phyloP scores from a whole-genome alignment of 2,888 invertebrate genomes.

The Neelides folsomi region DNA sequence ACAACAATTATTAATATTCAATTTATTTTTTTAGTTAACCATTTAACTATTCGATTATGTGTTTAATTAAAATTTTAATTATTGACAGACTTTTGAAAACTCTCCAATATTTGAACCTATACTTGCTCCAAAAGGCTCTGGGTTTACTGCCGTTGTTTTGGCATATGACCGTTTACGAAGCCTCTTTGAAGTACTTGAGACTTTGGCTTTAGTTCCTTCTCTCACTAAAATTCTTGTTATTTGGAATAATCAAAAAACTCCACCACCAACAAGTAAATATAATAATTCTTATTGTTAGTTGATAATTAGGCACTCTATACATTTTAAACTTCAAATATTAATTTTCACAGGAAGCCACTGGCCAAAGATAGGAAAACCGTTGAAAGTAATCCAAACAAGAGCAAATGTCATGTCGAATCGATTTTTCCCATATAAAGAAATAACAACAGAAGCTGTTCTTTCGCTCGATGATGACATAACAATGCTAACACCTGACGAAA shows the following conservation, averaged over 20 bases:
- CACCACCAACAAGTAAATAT: slow-evolving; percentile 68
- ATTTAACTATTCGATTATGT: no score
- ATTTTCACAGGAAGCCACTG: slow-evolving; percentile 60
- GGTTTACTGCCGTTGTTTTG: slow-evolving; percentile 90
- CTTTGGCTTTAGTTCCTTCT: slow-evolving; percentile 74
- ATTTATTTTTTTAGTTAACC: no score
- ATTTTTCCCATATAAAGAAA: slow-evolving; percentile 89
- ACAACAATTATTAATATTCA: no score
- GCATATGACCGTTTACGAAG: slow-evolving; percentile 86
- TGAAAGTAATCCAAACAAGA: slow-evolving; percentile 78
- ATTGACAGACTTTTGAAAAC: slow-evolving; percentile 1
- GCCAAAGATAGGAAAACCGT: slow-evolving; percentile 74
- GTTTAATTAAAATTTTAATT: no score
- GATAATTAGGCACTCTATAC: not conserved
- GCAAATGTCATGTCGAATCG: slow-evolving; percentile 89
- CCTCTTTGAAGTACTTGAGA: slow-evolving; percentile 69
- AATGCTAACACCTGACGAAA: slow-evolving; percentile 65
- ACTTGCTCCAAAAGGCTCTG: slow-evolving; percentile 69
- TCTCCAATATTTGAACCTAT: slow-evolving; percentile 68
- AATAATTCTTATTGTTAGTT: not conserved
- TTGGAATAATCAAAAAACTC: slow-evolving; percentile 90
- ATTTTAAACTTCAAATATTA: slow-evolving; percentile 29
- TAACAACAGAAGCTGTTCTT: slow-evolving; percentile 88
- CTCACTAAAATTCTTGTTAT: slow-evolving; percentile 81
- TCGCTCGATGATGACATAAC: slow-evolving; percentile 64